These are phyloP conservation scores for Hephaestus fuliginosus DNA, from an alignment of 2,797 vertebrate species.

Conservation along the genomic window DNA sequence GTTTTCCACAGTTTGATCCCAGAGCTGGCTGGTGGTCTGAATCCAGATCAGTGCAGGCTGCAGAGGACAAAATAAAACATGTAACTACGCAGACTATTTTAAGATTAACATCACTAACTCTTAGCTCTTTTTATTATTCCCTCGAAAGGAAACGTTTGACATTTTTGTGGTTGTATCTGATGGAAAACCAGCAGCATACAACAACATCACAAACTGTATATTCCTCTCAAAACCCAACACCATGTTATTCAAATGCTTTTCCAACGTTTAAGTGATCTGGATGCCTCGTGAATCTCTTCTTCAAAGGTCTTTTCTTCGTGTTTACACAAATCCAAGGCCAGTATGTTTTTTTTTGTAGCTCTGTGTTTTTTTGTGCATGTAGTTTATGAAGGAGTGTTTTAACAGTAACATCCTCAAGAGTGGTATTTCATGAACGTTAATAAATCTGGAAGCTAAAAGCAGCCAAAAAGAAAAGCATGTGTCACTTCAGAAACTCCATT, in stretches of 20 bases:
- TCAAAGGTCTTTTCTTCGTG: no score
- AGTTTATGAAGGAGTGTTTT: no score
- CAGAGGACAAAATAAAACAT: neutral
- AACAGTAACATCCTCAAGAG: no score
- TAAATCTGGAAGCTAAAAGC: no score
- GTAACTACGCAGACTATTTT: neutral
- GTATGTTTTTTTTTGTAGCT: neutral
- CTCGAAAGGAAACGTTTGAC: neutral
- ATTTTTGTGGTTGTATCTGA: neutral
- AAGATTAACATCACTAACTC: neutral
- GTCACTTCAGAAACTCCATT: neutral
- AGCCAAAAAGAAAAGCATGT: no score
- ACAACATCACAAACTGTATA: no score
- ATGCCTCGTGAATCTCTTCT: neutral
- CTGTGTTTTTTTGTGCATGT: neutral
- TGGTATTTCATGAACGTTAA: no score
- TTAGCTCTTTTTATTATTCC: no score
- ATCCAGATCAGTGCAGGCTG: neutral
- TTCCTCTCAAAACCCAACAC: neutral
- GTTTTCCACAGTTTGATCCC: neutral
- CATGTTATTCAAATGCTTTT: neutral
- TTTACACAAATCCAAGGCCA: no score
- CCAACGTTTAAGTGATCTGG: neutral
- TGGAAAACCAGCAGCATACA: no score
- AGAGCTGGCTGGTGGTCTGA: neutral